These are phyloP conservation scores for Theonella swinhoei DNA, from an alignment of 37 sponge, comb jelly and placozoan genomes.

Conservation along the genomic window DNA sequence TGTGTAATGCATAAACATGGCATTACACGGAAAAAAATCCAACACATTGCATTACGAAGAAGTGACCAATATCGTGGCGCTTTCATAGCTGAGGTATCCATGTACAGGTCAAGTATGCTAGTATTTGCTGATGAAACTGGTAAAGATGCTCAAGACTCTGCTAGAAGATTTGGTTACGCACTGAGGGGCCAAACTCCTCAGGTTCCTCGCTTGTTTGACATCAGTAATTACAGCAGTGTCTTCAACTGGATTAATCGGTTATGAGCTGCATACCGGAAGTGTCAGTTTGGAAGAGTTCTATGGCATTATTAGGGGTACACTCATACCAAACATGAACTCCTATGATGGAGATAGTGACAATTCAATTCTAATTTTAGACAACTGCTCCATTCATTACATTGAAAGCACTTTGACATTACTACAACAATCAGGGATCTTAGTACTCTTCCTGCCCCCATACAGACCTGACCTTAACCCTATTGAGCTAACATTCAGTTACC, in stretches of 20 bases:
- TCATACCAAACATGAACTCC: constrained; percentile 53
- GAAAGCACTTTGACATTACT: background rate
- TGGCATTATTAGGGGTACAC: constrained; percentile 36
- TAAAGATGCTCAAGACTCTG: constrained; percentile 23
- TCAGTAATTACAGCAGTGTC: constrained; percentile 46
- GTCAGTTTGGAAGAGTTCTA: constrained; percentile 43
- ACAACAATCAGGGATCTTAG: constrained; percentile 21
- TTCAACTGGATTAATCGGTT: constrained; percentile 31
- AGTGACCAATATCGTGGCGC: too few species aligned
- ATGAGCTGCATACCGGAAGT: constrained; percentile 27
- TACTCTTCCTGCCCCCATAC: constrained; percentile 54
- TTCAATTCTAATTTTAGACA: constrained; percentile 51
- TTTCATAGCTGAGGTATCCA: too few species aligned
- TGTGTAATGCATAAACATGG: too few species aligned
- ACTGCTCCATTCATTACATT: constrained; percentile 54
- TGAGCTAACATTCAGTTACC: constrained; percentile 38
- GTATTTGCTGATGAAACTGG: too few species aligned
- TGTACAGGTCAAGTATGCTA: too few species aligned
- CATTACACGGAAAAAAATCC: too few species aligned
- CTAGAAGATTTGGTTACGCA: constrained; percentile 39
- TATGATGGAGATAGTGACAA: constrained; percentile 40
- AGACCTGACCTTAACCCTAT: constrained; percentile 55
- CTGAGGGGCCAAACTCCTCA: constrained; percentile 24
- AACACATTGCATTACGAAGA: too few species aligned
- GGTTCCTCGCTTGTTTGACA: constrained; percentile 19